These are phyloP conservation scores for Drosophila neocordata DNA, from an alignment of 1,140 invertebrate species.

Conservation along the genomic window DNA sequence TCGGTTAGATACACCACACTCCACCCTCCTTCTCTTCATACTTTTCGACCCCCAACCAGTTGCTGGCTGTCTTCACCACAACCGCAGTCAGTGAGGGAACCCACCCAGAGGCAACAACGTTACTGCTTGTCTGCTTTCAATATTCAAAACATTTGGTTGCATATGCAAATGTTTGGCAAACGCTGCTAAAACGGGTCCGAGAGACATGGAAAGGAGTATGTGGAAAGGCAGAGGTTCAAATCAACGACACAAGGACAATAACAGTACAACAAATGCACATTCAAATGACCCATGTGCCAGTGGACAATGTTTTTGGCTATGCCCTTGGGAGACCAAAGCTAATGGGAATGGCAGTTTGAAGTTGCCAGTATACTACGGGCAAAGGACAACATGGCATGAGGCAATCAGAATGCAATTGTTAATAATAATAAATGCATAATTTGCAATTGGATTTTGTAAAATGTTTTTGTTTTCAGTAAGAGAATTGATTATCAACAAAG, in stretches of 20 bases:
- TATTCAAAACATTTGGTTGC: constrained; percentile 75
- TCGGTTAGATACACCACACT: constrained; percentile 43
- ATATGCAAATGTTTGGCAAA: constrained; percentile 72
- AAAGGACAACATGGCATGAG: constrained; percentile 12
- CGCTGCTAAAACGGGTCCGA: constrained; percentile 22
- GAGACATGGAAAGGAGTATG: neutral
- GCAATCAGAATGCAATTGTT: constrained; percentile 79
- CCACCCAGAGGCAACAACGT: neutral
- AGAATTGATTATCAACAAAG: constrained; percentile 58
- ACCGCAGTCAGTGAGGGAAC: neutral
- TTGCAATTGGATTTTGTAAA: constrained; percentile 70
- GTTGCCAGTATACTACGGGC: neutral
- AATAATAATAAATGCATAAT: constrained; percentile 81
- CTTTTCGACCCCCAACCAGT: constrained; percentile 45
- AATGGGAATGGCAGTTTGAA: constrained; percentile 16
- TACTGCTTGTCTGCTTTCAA: constrained; percentile 64
- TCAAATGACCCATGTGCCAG: constrained; percentile 71
- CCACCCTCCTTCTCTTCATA: neutral
- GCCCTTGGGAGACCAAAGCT: constrained; percentile 51
- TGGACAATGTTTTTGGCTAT: constrained; percentile 30
- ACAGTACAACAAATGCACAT: constrained; percentile 73
- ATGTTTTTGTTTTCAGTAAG: constrained; percentile 66
- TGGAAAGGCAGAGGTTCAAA: constrained; percentile 23
- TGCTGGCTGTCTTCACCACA: neutral
- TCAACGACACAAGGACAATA: constrained; percentile 44